Evolutionary conservation across 1,140 invertebrate genomes (phyloP).

Genomic region (Campodea augens): DNA sequence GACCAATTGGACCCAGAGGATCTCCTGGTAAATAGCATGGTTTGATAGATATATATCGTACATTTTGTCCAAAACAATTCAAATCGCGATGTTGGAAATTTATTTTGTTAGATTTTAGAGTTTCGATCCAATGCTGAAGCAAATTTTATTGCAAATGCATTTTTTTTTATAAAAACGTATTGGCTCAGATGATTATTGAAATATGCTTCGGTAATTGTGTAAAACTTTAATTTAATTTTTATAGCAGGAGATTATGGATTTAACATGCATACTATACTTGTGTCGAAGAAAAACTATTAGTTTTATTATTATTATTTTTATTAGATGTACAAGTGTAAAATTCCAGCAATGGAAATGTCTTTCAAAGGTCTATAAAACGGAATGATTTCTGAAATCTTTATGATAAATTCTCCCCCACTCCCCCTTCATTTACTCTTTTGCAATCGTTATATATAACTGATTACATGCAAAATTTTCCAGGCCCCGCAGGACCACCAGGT

Average conservation of each 20-base stretch:
- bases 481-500: conserved; percentile 48
- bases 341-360: too few relatives aligned
- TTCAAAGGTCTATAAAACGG: too few relatives aligned
- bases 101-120: background rate
- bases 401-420: background rate
- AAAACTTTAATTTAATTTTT: too few relatives aligned
- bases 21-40: conserved; percentile 30
- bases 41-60: background rate
- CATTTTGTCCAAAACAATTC: background rate
- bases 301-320: too few relatives aligned
- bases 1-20: conserved; percentile 48
- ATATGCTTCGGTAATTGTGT: too few relatives aligned
- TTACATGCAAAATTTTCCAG: conserved; percentile 25
- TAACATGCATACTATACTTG: too few relatives aligned
- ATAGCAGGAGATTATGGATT: too few relatives aligned
- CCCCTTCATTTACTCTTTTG: background rate
- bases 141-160: background rate
- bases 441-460: conserved; percentile 2
- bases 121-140: too few relatives aligned
- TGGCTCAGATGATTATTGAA: too few relatives aligned
- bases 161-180: too few relatives aligned
- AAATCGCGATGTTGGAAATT: conserved; percentile 5
- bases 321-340: too few relatives aligned
- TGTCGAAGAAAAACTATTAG: too few relatives aligned
- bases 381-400: background rate